Percentiles rank a stretch among this genome's conserved stretches.
phyloP scores from a whole-genome alignment of 2,888 invertebrate genomes.

The Tinea trinotella region DNA sequence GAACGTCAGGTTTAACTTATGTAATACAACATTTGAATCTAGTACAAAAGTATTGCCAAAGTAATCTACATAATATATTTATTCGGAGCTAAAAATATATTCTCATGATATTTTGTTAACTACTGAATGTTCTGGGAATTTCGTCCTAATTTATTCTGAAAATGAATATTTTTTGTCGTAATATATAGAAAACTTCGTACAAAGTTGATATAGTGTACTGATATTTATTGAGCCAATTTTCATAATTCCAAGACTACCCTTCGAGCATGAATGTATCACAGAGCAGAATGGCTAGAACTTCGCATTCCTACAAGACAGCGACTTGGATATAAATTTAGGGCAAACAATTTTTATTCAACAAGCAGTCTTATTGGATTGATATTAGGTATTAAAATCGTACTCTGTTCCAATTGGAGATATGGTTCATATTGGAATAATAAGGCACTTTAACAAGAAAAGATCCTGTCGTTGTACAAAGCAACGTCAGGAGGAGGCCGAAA shows the following conservation, averaged over 20 bases:
- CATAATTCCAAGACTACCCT: background rate
- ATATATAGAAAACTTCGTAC: background rate
- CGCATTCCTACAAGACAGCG: background rate
- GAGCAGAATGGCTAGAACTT: background rate
- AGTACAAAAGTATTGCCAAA: slow-evolving; percentile 7
- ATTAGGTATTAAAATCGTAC: background rate
- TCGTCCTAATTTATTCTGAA: background rate
- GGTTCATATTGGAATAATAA: background rate
- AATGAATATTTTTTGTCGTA: background rate
- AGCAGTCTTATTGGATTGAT: background rate
- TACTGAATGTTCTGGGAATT: background rate
- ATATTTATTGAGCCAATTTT: background rate
- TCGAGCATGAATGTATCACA: background rate
- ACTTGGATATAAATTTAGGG: background rate
- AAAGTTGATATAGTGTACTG: too few species aligned
- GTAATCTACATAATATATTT: slow-evolving; percentile 4
- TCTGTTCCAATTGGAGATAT: background rate
- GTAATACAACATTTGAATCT: background rate
- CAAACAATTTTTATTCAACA: background rate
- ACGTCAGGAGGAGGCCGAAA: slow-evolving; percentile 32
- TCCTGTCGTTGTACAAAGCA: slow-evolving; percentile 23
- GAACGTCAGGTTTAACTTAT: background rate
- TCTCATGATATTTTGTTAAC: too few species aligned
- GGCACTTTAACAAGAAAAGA: background rate
- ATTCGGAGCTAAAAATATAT: background rate